Conservation (phyloP, 2,113 vertebrate genomes). For the Eulemur macaco region DNA sequence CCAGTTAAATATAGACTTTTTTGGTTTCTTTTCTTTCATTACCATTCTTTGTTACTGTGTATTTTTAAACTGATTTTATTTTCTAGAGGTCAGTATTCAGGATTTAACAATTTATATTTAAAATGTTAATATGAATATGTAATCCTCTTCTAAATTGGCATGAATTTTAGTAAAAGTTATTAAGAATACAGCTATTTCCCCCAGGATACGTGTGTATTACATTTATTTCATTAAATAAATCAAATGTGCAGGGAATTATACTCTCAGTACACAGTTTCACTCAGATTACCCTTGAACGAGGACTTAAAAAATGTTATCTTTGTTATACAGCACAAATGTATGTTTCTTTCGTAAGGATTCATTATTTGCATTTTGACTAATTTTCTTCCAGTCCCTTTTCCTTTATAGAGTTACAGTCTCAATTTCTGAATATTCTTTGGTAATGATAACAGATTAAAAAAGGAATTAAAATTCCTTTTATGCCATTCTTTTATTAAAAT, state of each 20-base stretch:
- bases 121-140: conserved; percentile 55
- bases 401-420: not conserved
- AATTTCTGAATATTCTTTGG: conserved; percentile 40
- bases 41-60: conserved; percentile 82
- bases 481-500: conserved; percentile 2
- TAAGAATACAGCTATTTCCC: conserved; percentile 19
- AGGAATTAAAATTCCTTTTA: conserved; percentile 16
- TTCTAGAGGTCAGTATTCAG: conserved; percentile 42
- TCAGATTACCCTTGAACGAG: not conserved
- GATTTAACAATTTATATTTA: conserved; percentile 64
- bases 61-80: conserved; percentile 76
- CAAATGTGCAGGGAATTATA: not conserved
- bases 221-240: conserved; percentile 7
- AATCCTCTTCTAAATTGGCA: conserved; percentile 28
- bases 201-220: not conserved
- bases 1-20: conserved; percentile 87
- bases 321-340: not conserved
- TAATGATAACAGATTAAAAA: conserved; percentile 29
- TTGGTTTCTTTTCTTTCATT: conserved; percentile 82
- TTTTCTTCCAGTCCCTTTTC: not conserved
- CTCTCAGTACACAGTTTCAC: not conserved
- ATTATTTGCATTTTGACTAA: conserved; percentile 3
- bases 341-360: not conserved
- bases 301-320: not conserved
- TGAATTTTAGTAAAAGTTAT: conserved; percentile 25